A percentile compares a stretch with the other conserved stretches of the same genome.
Evolutionary conservation across 2,113 vertebrate genomes (phyloP).

Genomic region (Callithrix jacchus): DNA sequence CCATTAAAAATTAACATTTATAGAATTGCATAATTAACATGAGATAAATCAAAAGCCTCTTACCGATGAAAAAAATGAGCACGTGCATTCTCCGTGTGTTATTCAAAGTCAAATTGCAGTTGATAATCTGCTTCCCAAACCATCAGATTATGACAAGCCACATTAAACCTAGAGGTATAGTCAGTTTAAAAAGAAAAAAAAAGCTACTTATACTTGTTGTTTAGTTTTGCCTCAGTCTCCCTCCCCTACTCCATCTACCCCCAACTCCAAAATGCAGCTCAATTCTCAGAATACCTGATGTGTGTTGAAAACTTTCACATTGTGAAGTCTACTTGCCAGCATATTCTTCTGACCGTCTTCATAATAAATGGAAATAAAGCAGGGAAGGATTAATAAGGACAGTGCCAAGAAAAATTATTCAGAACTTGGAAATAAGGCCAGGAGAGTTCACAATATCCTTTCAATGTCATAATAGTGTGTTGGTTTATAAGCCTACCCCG

Average conservation of each 20-base stretch:
- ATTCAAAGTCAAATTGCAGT: not conserved
- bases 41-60: not conserved
- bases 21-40: slow-evolving; percentile 25
- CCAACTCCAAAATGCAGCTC: not conserved
- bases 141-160: not conserved
- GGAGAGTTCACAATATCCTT: not conserved
- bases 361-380: not conserved
- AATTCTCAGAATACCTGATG: not conserved
- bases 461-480: not conserved
- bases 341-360: not conserved
- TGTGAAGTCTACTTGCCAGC: not conserved
- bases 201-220: not conserved
- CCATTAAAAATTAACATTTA: slow-evolving; percentile 23
- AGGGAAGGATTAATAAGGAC: not conserved
- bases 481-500: not conserved
- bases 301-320: not conserved
- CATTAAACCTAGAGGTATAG: not conserved
- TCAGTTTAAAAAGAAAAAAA: not conserved
- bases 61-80: not conserved
- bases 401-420: not conserved
- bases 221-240: not conserved
- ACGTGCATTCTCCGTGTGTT: not conserved
- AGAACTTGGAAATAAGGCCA: not conserved
- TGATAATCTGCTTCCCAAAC: not conserved
- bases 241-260: not conserved